phyloP scores from a whole-genome alignment of 2,113 vertebrate genomes.

The Phaethornis superciliosus region DNA sequence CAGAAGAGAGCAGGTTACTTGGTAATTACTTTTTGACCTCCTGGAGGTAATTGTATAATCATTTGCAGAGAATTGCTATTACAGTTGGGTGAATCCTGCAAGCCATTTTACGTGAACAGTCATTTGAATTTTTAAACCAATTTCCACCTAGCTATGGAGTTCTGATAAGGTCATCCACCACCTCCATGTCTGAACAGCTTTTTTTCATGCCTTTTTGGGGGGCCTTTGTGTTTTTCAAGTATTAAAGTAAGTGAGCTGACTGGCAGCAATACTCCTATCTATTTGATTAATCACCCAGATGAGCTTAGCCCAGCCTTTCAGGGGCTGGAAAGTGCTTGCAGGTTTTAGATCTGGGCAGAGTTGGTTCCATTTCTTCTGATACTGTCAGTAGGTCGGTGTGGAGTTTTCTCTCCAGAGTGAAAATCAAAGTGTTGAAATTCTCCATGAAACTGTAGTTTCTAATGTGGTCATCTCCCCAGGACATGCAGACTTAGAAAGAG shows the following conservation, averaged over 20 bases:
- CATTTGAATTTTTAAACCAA: constrained; percentile 69
- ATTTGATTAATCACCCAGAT: background rate
- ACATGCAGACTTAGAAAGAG: background rate
- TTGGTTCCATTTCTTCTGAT: background rate
- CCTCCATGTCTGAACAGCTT: background rate
- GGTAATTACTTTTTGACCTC: constrained; percentile 76
- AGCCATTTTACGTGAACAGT: constrained; percentile 59
- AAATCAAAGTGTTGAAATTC: background rate
- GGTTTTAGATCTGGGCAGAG: background rate
- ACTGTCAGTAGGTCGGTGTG: background rate
- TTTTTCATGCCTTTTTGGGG: background rate
- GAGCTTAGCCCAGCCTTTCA: background rate
- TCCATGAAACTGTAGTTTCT: background rate
- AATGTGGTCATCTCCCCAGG: background rate
- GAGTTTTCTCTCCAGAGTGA: background rate
- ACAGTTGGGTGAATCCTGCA: constrained; percentile 64
- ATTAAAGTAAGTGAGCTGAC: background rate
- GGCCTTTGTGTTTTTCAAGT: background rate
- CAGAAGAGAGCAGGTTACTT: constrained; percentile 69
- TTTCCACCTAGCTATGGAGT: constrained; percentile 46
- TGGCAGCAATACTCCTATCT: background rate
- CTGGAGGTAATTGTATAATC: constrained; percentile 75
- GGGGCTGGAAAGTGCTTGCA: background rate
- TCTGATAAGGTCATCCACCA: constrained; percentile 24
- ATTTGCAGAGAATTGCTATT: constrained; percentile 69